These are phyloP conservation scores for Chloroceryle amazona DNA, from an alignment of 2,797 vertebrate species.

Conservation along the genomic window DNA sequence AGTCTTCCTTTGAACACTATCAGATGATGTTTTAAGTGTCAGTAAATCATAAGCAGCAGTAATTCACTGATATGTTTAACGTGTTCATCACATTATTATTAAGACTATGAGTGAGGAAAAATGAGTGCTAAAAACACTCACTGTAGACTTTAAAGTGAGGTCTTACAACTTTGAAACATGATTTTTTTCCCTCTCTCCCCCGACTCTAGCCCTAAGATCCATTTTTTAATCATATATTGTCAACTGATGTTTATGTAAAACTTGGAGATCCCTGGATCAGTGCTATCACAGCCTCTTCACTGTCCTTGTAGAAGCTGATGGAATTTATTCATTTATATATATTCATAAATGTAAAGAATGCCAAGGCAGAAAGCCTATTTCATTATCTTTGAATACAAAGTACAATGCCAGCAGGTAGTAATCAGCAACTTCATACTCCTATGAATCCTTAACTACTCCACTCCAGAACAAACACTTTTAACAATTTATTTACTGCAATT, in stretches of 20 bases:
- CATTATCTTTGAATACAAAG: not conserved
- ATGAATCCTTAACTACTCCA: not conserved
- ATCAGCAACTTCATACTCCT: not conserved
- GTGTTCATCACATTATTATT: not conserved
- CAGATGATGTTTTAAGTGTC: not conserved
- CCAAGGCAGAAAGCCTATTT: constrained; percentile 1
- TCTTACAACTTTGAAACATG: not conserved
- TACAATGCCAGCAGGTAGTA: constrained; percentile 21
- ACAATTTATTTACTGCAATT: not conserved
- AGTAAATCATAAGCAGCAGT: not conserved
- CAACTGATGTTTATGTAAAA: not conserved
- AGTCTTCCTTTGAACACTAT: not conserved
- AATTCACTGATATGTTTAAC: not conserved
- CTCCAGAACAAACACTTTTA: not conserved
- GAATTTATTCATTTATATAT: constrained; percentile 10
- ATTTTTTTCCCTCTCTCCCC: not conserved
- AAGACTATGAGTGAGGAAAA: not conserved
- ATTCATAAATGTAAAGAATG: constrained; percentile 15
- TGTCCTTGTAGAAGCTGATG: not conserved
- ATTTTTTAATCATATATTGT: not conserved
- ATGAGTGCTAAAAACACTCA: not conserved
- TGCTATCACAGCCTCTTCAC: not conserved
- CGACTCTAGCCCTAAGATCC: rapidly evolving
- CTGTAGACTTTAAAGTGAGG: not conserved
- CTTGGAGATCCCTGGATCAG: not conserved